Evolutionary conservation across 1,140 invertebrate species (phyloP).

Genomic region (Lanistes nyassanus): DNA sequence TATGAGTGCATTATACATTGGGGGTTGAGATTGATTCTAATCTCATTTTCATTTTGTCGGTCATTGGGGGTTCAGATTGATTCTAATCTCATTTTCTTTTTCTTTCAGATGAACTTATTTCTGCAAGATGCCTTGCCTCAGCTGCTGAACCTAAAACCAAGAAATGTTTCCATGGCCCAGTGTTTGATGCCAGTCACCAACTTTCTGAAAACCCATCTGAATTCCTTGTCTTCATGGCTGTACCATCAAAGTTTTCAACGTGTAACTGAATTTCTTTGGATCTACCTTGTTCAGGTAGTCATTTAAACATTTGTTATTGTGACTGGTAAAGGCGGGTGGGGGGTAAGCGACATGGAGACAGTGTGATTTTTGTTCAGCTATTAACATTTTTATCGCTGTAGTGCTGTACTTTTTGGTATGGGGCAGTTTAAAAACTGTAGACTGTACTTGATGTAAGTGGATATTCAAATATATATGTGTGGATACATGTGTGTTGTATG

Average conservation of each 20-base stretch:
- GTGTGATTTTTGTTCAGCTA: no score
- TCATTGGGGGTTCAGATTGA: no score
- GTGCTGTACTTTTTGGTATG: no score
- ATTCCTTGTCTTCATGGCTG: conserved; percentile 50
- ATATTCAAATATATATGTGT: not conserved
- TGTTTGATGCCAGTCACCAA: conserved; percentile 50
- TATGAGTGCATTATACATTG: no score
- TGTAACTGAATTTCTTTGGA: conserved; percentile 54
- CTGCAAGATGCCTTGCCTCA: conserved; percentile 50
- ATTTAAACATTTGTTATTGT: not conserved
- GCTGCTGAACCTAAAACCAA: conserved; percentile 36
- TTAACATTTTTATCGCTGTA: no score
- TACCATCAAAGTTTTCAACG: conserved; percentile 45
- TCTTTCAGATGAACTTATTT: conserved; percentile 57
- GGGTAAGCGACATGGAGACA: no score
- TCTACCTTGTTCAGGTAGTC: conserved; percentile 54
- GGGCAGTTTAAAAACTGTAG: no score
- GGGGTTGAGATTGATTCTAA: no score
- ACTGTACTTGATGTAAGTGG: not conserved
- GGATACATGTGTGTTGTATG: not conserved
- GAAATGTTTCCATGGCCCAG: conserved; percentile 29
- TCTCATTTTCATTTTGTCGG: not conserved
- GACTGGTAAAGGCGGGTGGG: no score
- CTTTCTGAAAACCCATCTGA: conserved; percentile 52
- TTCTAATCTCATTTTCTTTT: not conserved